phyloP scores from a whole-genome alignment of 2,113 vertebrate genomes.

The Malurus cyaneus region DNA sequence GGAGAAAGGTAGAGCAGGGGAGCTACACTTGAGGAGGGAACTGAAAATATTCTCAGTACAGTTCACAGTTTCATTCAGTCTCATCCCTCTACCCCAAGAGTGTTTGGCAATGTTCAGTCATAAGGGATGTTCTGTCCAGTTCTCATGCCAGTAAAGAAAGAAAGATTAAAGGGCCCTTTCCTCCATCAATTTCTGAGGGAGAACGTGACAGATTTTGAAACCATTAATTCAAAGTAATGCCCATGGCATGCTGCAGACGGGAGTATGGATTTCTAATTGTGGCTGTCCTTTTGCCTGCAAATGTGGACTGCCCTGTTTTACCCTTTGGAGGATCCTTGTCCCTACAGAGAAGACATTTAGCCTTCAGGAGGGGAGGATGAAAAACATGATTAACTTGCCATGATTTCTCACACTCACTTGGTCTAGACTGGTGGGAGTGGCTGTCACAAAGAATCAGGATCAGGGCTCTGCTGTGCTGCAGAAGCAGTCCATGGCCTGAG shows the following conservation, averaged over 20 bases:
- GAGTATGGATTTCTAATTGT: not conserved
- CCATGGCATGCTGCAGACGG: not conserved
- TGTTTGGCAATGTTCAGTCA: not conserved
- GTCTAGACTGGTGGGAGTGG: not conserved
- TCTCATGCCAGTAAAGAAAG: not conserved
- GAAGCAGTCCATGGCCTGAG: not conserved
- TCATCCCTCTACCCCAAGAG: not conserved
- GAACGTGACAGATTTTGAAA: not conserved
- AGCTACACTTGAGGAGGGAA: not conserved
- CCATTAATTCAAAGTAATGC: not conserved
- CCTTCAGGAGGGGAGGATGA: not conserved
- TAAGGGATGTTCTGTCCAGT: not conserved
- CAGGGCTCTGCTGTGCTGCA: not conserved
- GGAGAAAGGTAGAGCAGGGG: not conserved
- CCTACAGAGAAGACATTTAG: not conserved
- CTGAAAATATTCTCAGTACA: not conserved
- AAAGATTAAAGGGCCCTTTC: not conserved
- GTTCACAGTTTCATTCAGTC: not conserved
- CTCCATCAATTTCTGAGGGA: not conserved
- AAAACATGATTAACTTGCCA: not conserved
- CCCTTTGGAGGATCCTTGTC: not conserved
- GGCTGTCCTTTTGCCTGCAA: not conserved
- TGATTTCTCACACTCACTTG: not conserved
- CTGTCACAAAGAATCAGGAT: not conserved
- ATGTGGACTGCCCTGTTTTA: not conserved